Percentiles rank a stretch among this genome's conserved stretches.
Evolutionary conservation across 64 coral and sea anemone genomes (phyloP).

Genomic region (Orbicella faveolata): DNA sequence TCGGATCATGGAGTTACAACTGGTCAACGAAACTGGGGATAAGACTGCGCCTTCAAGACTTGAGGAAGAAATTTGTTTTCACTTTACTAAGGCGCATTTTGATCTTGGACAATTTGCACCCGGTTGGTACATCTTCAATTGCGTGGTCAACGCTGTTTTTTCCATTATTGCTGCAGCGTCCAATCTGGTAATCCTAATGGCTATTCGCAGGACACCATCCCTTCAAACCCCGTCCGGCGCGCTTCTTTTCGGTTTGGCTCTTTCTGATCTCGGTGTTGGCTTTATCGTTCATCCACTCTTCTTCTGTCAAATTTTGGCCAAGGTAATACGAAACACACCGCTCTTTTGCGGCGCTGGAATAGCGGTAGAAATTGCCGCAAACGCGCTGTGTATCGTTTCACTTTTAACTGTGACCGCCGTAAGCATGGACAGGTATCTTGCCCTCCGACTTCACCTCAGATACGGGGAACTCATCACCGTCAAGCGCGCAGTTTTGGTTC

Average conservation of each 20-base stretch:
- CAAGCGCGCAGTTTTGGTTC: background rate
- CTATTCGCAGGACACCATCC: background rate
- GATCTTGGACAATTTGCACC: background rate
- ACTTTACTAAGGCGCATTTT: slow-evolving; percentile 8
- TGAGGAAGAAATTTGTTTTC: background rate
- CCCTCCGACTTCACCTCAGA: slow-evolving; percentile 23
- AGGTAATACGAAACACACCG: background rate
- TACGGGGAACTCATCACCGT: slow-evolving; percentile 12
- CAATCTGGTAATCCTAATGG: slow-evolving; percentile 21
- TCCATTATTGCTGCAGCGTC: background rate
- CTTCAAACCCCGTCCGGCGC: slow-evolving; percentile 22
- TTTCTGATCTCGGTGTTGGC: slow-evolving; percentile 16
- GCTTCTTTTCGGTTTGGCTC: slow-evolving; percentile 28
- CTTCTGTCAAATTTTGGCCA: slow-evolving; percentile 6
- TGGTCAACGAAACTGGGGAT: background rate
- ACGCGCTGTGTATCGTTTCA: slow-evolving; percentile 10
- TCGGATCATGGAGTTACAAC: background rate
- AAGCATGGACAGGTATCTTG: slow-evolving; percentile 9
- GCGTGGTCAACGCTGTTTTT: slow-evolving; percentile 7
- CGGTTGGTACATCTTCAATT: slow-evolving; percentile 26
- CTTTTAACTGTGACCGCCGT: slow-evolving; percentile 29
- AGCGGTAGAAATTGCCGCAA: background rate
- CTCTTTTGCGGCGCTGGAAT: slow-evolving; percentile 8
- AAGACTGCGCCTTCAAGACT: background rate
- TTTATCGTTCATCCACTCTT: slow-evolving; percentile 2